These are phyloP conservation scores for Eptesicus fuscus DNA, from an alignment of 2,113 vertebrate genomes.

Conservation along the genomic window DNA sequence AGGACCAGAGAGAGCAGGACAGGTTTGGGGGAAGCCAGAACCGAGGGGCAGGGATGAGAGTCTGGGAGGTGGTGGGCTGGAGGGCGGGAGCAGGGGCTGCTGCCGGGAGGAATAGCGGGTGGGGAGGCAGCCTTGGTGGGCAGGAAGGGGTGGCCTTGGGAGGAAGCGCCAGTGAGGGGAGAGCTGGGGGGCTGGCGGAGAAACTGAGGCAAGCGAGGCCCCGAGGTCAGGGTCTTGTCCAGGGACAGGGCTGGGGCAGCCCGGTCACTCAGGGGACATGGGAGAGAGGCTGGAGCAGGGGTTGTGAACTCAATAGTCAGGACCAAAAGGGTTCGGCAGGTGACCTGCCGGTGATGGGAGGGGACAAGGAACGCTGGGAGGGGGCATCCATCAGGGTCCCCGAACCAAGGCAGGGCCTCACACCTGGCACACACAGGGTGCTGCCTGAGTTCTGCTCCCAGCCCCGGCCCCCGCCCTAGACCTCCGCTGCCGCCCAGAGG, in stretches of 20 bases:
- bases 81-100: not conserved
- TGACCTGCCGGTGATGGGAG: not conserved
- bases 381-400: not conserved
- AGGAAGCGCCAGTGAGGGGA: not conserved
- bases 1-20: not conserved
- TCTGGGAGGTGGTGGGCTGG: not conserved
- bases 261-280: not conserved
- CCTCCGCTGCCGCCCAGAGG: not conserved
- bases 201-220: not conserved
- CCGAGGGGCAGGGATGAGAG: not conserved
- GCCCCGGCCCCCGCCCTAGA: accelerated
- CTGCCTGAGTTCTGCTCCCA: not conserved
- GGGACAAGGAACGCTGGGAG: not conserved
- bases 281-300: not conserved
- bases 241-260: not conserved
- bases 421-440: too few species aligned
- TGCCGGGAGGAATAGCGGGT: not conserved
- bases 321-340: not conserved
- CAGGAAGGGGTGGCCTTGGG: not conserved
- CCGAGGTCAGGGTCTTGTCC: not conserved
- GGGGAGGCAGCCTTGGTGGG: not conserved
- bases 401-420: not conserved
- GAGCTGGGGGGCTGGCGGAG: not conserved
- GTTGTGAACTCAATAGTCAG: not conserved
- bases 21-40: not conserved